A percentile compares a stretch with the other conserved stretches of the same genome.
These are phyloP conservation scores for Resseliella maxima DNA, from an alignment of 2,888 invertebrate genomes.

Conservation along the genomic window DNA sequence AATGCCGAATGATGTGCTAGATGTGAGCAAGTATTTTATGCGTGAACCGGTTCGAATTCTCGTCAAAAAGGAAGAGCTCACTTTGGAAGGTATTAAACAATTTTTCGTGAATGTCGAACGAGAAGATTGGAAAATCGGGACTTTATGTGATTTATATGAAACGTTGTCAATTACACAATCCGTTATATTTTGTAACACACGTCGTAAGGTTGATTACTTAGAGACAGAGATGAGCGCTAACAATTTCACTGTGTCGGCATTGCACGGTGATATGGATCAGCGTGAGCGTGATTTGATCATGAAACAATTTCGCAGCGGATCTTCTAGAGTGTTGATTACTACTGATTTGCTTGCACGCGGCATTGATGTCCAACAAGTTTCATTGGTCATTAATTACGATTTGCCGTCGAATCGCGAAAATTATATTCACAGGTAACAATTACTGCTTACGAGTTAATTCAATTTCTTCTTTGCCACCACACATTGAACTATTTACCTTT, in stretches of 20 bases:
- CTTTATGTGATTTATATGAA: conserved; percentile 94
- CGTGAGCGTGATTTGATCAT: conserved; percentile 95
- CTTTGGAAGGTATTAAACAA: conserved; percentile 92
- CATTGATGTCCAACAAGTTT: conserved; percentile 97
- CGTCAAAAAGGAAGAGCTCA: conserved; percentile 93
- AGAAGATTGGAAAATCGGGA: conserved; percentile 90
- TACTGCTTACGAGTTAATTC: conserved; percentile 15
- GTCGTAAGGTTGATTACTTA: conserved; percentile 96
- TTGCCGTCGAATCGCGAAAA: conserved; percentile 96
- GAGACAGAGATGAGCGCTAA: conserved; percentile 90
- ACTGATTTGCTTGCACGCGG: conserved; percentile 95
- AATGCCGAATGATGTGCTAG: conserved; percentile 94
- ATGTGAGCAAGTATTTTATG: conserved; percentile 97
- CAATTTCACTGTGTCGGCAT: conserved; percentile 95
- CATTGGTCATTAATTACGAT: conserved; percentile 97
- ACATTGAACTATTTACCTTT: background rate
- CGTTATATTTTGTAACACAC: conserved; percentile 97
- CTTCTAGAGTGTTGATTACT: conserved; percentile 94
- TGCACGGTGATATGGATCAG: conserved; percentile 99
- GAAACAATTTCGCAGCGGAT: conserved; percentile 96
- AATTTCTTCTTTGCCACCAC: conserved; percentile 33
- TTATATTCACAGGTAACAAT: conserved; percentile 91
- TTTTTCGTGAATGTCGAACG: conserved; percentile 90
- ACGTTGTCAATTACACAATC: conserved; percentile 97
- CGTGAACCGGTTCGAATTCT: conserved; percentile 91